Base-by-base conservation (phyloP, 2,888 invertebrate species). In the Dioctria linearis region DNA sequence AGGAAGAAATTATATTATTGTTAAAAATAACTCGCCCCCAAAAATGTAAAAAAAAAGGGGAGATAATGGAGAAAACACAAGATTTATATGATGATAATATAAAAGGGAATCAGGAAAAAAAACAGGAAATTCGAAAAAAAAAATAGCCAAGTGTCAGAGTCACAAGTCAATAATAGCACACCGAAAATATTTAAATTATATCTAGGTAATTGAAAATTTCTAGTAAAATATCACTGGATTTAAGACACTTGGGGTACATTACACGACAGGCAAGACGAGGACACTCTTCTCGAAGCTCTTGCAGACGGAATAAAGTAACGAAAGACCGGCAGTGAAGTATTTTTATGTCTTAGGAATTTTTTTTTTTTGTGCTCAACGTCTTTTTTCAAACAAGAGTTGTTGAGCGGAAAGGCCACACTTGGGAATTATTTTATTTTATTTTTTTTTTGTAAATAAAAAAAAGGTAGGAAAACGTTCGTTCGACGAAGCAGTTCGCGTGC, bases 401-500 rank as follows among this genome's bases (percentile, higher is more conserved):
- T 69, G 49, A 46, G 54, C 54, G 54, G 57, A 40, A 59, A 59
- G 43, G 59, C 73, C 57, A 75, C 51, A 25, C 69, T 69, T 69
- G 69, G 73, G 42, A 2, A 1, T 25, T 25, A 1, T 25, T 25
- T 25, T n/a, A n/a, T n/a, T n/a, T n/a, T n/a, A n/a, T n/a, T n/a
- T n/a, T n/a, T n/a, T n/a, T n/a, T 25, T 25, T 25, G 25, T 25
- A 25, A 71, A 51, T 25, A 75, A 59, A 39, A 37, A 9, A 11
- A 13, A 46, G 69, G 40, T 37, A 39, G 40, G 51, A n/a, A 25
- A 57, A 79, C 78, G 59, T 79, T 67, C 78, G 78, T 66, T 79
- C 78, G 59, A 66, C 43, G 42, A 59, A 67, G 43, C 57, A 79
- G 67, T 67, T 79, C 78, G 78, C 66, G 57, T 79, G 57, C 67